Evolutionary conservation across 2,888 invertebrate genomes (phyloP), one percentile per base, ranked within the genome.

Genomic region (Blomia tropicalis): DNA sequence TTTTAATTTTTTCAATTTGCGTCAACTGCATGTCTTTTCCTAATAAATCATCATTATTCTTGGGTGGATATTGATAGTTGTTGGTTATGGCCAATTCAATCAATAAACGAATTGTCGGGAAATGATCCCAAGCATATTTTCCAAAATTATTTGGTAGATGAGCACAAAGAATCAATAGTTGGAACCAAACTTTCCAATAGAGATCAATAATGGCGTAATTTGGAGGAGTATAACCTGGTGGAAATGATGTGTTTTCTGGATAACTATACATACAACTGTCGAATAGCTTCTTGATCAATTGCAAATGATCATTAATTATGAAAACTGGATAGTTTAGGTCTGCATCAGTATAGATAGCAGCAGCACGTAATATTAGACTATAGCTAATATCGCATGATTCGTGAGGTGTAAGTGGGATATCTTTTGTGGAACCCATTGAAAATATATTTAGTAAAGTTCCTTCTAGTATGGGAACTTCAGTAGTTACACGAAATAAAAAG

Each of bases 31-130:
- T 31, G 4, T 63, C 54, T 1, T 61, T 29, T 17, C 31, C 41
- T 22, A 32, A 29, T 23, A 63, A 41, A 41, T 80, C 79, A 1
- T 79, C 77, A 14, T 77, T 71, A 0, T 83, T 82, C 1, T 82
- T 81, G 23, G 83, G 82, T 11, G 84, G 84, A 71, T 82, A 84
- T 4, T 78, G 77, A 70, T 82, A 84, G 71, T 83, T 81, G 69
- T 87, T 89, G 11, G 93, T 95, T 72, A 95, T 95, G 70, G 90
- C 89, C 83, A 90, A 90, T 77, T 95, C 93, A 81, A 95, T 91
- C 67, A 95, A 79, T 70, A 84, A 83, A 66, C 87, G 79, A 67
- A 95, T 79, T 58, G 87, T 92, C 22, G 93, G 90, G 77, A 92
- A 95, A 68, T 84, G 83, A 69, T 83, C 82, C 83, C 92, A 92